Evolutionary conservation across 2,797 vertebrate genomes (phyloP).

Genomic region (Lophotriccus pileatus): DNA sequence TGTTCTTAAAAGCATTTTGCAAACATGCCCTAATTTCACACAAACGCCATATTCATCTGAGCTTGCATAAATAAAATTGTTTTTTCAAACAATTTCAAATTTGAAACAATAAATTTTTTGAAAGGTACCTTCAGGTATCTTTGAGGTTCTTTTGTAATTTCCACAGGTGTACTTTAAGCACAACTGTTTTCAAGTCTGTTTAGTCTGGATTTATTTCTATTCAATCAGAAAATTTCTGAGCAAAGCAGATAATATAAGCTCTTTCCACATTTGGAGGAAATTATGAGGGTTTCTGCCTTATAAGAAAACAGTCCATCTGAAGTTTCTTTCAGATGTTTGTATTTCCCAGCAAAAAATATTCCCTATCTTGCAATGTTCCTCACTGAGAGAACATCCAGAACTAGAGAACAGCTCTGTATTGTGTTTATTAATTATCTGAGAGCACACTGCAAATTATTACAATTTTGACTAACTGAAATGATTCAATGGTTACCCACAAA

Average conservation of each 20-base stretch:
- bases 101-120: too few species aligned
- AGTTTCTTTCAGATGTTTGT: neutral
- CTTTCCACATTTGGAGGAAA: neutral
- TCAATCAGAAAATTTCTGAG: neutral
- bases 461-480: neutral
- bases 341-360: neutral
- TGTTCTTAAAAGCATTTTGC: neutral
- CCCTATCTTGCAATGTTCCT: neutral
- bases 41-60: accelerated
- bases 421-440: neutral
- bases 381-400: neutral
- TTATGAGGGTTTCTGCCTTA: neutral
- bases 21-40: neutral
- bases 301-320: neutral
- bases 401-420: neutral
- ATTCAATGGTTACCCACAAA: constrained; percentile 31
- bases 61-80: neutral
- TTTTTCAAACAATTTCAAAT: too few species aligned
- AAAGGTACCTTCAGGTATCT: neutral
- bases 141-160: neutral
- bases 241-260: neutral
- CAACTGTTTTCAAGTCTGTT: neutral
- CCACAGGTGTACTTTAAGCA: neutral
- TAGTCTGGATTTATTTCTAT: neutral
- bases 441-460: neutral